Percentiles rank a stretch among this genome's conserved stretches.
These are phyloP conservation scores for Noctua fimbriata DNA, from an alignment of 2,888 invertebrate species.

Conservation along the genomic window DNA sequence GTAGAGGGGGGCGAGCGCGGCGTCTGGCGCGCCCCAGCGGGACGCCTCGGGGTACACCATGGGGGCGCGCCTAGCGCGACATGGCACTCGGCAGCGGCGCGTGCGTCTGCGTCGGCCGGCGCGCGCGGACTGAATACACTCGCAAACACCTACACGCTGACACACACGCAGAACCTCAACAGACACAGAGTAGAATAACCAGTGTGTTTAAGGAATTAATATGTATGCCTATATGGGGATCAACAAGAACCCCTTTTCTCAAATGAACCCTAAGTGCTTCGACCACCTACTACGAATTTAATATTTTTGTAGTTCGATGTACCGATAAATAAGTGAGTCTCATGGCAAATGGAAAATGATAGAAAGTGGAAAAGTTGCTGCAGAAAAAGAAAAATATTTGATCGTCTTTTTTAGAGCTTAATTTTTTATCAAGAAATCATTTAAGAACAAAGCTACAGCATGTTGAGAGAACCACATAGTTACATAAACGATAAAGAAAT, in stretches of 20 bases:
- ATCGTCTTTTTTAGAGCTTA: not conserved
- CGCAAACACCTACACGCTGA: slow-evolving; percentile 61
- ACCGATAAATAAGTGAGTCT: not conserved
- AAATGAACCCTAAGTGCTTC: slow-evolving; percentile 23
- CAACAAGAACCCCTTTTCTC: slow-evolving; percentile 20
- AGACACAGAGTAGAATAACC: slow-evolving; percentile 60
- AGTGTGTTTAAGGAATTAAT: slow-evolving; percentile 51
- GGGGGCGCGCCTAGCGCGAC: slow-evolving; percentile 84
- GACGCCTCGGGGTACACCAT: slow-evolving; percentile 92
- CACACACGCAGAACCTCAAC: slow-evolving; percentile 45
- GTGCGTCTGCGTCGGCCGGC: slow-evolving; percentile 85
- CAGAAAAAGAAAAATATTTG: not conserved
- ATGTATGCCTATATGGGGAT: slow-evolving; percentile 19
- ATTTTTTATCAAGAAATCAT: not conserved
- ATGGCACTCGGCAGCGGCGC: slow-evolving; percentile 81
- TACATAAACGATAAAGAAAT: not conserved
- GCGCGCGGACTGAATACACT: slow-evolving; percentile 83
- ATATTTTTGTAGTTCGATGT: slow-evolving; percentile 1
- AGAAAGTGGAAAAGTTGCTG: not conserved
- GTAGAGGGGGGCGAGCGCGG: slow-evolving; percentile 92
- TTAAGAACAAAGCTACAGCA: not conserved
- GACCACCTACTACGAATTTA: slow-evolving; percentile 37
- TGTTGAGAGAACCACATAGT: not conserved
- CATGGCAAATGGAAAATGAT: not conserved
- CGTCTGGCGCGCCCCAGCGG: slow-evolving; percentile 91